Conservation (phyloP, 2,113 vertebrate species). For the Passer domesticus region DNA sequence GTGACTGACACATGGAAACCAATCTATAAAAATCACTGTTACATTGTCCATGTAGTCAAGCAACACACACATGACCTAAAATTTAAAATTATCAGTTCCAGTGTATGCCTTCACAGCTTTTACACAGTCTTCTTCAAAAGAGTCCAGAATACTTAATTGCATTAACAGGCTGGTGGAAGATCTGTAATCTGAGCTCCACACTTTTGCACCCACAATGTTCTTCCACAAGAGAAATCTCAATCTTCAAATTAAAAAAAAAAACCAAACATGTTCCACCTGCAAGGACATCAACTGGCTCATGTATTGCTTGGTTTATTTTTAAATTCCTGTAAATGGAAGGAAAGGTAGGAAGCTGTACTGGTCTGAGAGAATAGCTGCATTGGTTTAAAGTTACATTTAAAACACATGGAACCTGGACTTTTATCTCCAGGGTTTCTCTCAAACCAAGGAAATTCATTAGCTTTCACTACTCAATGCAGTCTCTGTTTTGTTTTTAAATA, state of each 20-base stretch:
- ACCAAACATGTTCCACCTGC: neutral
- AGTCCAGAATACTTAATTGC: neutral
- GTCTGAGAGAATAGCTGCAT: neutral
- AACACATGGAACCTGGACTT: neutral
- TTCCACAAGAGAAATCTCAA: neutral
- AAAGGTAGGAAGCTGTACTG: neutral
- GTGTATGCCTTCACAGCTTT: neutral
- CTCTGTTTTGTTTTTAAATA: neutral
- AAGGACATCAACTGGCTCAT: neutral
- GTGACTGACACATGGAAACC: neutral
- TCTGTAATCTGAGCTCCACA: neutral
- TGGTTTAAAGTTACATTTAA: neutral
- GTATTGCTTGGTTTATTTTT: conserved; percentile 21
- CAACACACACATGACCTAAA: neutral
- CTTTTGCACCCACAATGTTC: neutral
- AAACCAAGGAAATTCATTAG: neutral
- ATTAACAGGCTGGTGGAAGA: neutral
- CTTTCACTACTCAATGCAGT: neutral
- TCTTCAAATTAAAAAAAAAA: neutral
- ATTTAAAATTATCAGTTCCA: neutral
- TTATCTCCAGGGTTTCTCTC: neutral
- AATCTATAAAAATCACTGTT: neutral
- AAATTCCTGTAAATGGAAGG: neutral
- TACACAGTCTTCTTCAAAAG: neutral
- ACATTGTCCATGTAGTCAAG: neutral